Evolutionary conservation across 2,797 vertebrate genomes (phyloP), one percentile per base, ranked within the genome.

Genomic region (Rhinogobio ventralis): DNA sequence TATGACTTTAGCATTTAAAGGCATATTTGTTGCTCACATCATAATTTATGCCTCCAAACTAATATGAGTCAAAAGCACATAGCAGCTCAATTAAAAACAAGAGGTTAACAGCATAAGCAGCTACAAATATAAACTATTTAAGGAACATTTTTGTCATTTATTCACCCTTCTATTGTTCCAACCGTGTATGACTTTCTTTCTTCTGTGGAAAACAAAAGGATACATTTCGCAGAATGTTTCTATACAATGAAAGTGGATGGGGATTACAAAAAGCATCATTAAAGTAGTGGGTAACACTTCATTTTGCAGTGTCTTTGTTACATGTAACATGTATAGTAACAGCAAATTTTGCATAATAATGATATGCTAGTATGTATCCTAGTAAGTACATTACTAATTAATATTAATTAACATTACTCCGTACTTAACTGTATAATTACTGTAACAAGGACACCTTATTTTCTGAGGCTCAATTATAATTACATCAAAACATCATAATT

Each of bases 1-100:
- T 71, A 42, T 81, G 49, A 81, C 79, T 69, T 57, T 4, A 71
- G 62, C 66, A 71, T 57, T 81, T 81, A 57, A 81, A 71, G 49
- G 39, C 51, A 20, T 53, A 67, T 81, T 71, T 71, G 67, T 80
- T 68, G 19, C 30, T 79, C 42, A 53, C 45, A 36, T 79, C 45
- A 20, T 51, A 51, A 79, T 79, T 9, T 68, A 36, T 68, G 42
- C 64, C 78, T 51, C 78, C 78, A 51, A 67, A 68, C 62, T 46
- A 51, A 5, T 80, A 66, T 78, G 57, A 79, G 33, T 67, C 19
- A 80, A 66, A 66, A 78, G 25, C 9, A 64, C 76, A 45, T 13
- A 64, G 23, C 10, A 46, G 57, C 42, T 45, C 25, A 79, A 15
- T 79, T 79, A 49, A 79, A 39, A 46, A 23, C 5, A 30, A 62